These are phyloP conservation scores for Stenotaenia linearis DNA, from an alignment of 2,888 invertebrate species.

Conservation along the genomic window DNA sequence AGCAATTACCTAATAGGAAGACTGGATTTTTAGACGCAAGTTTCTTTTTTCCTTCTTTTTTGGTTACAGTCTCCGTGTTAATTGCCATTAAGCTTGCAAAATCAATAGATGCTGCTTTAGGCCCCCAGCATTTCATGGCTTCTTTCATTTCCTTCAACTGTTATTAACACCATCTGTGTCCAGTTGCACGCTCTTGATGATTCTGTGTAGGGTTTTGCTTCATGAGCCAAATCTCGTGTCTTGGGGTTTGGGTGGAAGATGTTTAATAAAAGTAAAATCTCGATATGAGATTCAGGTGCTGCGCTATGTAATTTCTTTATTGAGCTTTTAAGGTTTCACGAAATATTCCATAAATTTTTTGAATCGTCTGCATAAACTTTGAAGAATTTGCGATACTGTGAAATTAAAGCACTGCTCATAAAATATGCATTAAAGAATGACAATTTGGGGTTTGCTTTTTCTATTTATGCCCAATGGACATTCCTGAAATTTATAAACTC, in stretches of 20 bases:
- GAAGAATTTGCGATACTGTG: no score
- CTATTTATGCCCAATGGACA: not conserved
- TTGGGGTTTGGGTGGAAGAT: not conserved
- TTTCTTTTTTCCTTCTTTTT: not conserved
- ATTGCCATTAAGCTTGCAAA: constrained; percentile 14
- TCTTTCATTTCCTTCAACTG: constrained; percentile 20
- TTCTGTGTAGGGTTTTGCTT: constrained; percentile 6
- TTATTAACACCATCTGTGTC: constrained; percentile 26
- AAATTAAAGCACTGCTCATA: no score
- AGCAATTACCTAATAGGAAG: constrained; percentile 22
- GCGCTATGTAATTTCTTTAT: not conserved
- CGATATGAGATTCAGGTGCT: not conserved
- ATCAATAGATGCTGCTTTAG: not conserved
- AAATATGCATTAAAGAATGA: not conserved
- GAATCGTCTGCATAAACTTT: no score
- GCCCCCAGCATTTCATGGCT: constrained; percentile 4
- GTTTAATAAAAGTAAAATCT: constrained; percentile 1
- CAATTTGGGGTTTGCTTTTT: not conserved
- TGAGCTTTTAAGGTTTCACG: no score
- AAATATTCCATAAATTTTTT: no score
- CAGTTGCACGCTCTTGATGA: constrained; percentile 11
- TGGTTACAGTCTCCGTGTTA: constrained; percentile 11
- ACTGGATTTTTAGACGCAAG: not conserved
- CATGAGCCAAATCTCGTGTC: constrained; percentile 19
- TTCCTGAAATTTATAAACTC: not conserved